Base-by-base conservation (phyloP, 2,113 vertebrate species). In the Myodes glareolus region DNA sequence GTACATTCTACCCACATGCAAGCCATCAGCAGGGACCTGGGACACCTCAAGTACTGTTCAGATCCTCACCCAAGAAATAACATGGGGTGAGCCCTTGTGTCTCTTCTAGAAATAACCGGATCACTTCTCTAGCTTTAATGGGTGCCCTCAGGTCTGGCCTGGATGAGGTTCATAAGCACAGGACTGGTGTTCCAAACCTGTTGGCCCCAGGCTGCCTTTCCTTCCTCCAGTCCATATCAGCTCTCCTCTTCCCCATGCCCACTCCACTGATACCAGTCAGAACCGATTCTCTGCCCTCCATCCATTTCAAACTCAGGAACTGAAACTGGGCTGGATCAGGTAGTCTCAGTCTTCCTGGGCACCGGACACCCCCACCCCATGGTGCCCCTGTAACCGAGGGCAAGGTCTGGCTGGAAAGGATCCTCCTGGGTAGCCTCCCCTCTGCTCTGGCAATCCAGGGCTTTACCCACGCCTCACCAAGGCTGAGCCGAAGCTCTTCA, bases 401-500 rank as follows among this genome's bases (percentile, higher is more conserved):
- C 12, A 31, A 87, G 39, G 81, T 80, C 87, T 94, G 73, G 67
- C 87, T 94, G 68, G 61, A 58, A 91, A 65, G 78, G 86, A 33
- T 81, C 9, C 87, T 82, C 5, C 27, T 17, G 6, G 80, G 80
- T 31, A 58, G 42, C 12, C 4, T 55, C 42, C 91, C 21, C 42
- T 21, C 29, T 0, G 19, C 61, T 73, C 72, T 47, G 27, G 39
- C 10, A 92, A 23, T 29, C 1, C 0, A 16, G 5, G 68, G 50
- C 33, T 76, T 80, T 5, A 10, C 70, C 78, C 65, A 72, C 21
- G 84, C 63, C 99, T 99, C 98, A 99, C 99, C 99, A 1, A 99
- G 98, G 90, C 78, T 98, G 85, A 99, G 99, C 36, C 99, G 99
- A 19, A 99, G 99, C 95, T 99, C 99, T 96, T 99, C 99, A 1